A percentile compares a stretch with the other conserved stretches of the same genome.
phyloP scores from a whole-genome alignment of 1,140 invertebrate species.

The Notospermus geniculatus region DNA sequence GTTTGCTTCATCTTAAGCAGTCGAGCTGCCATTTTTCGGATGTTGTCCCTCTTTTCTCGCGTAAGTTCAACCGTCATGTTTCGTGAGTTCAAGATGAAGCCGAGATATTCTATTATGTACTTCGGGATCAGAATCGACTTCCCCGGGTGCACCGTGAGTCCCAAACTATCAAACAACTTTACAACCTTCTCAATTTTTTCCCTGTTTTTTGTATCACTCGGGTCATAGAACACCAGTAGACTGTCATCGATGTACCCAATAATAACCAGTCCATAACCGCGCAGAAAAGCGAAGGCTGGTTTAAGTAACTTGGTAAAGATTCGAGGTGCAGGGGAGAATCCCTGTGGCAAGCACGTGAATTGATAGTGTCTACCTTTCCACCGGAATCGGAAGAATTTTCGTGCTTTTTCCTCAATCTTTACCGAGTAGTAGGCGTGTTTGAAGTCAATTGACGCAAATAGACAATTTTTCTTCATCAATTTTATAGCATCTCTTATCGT shows the following conservation, averaged over 20 bases:
- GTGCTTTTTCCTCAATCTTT: not conserved
- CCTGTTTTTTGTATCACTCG: slow-evolving; percentile 20
- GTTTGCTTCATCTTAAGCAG: too few relatives aligned
- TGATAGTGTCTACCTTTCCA: slow-evolving; percentile 1
- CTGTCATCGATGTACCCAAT: slow-evolving; percentile 1
- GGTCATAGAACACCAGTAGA: slow-evolving; percentile 6
- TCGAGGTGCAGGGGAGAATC: not conserved
- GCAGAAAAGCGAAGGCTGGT: slow-evolving; percentile 4
- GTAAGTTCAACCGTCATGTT: too few relatives aligned
- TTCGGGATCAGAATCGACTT: slow-evolving; percentile 27
- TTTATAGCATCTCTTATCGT: too few relatives aligned
- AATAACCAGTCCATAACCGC: not conserved
- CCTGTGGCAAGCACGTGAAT: slow-evolving; percentile 11
- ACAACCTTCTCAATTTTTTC: slow-evolving; percentile 20
- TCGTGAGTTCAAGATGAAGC: too few relatives aligned
- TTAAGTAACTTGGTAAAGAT: slow-evolving; percentile 8
- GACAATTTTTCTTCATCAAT: too few relatives aligned
- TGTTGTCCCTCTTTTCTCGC: too few relatives aligned
- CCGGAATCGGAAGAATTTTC: not conserved
- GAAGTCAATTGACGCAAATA: too few relatives aligned
- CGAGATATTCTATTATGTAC: slow-evolving; percentile 17
- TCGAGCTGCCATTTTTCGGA: too few relatives aligned
- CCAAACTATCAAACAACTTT: slow-evolving; percentile 7
- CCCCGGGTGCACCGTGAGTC: slow-evolving; percentile 22
- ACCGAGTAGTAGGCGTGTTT: too few relatives aligned